These are phyloP conservation scores for Margaritifera margaritifera DNA, from an alignment of 2,888 invertebrate genomes.

Conservation along the genomic window DNA sequence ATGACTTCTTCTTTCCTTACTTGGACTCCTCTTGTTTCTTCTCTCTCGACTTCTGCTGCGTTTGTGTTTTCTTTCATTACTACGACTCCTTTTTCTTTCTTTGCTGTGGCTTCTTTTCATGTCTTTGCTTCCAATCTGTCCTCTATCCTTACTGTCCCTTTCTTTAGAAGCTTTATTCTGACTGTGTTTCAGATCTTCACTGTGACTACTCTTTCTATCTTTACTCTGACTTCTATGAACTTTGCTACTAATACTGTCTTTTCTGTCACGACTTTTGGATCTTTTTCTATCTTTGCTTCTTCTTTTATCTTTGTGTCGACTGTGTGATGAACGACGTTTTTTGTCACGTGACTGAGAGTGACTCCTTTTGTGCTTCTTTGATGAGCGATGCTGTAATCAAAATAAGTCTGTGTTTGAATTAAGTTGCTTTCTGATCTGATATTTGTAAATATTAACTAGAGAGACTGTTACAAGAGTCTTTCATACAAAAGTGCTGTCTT, in stretches of 20 bases:
- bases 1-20: constrained; percentile 22
- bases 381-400: constrained; percentile 15
- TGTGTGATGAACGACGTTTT: constrained; percentile 29
- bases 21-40: constrained; percentile 34
- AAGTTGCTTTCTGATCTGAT: too few species aligned
- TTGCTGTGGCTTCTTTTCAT: constrained; percentile 26
- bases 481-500: too few species aligned
- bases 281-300: constrained; percentile 29
- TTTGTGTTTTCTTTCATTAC: constrained; percentile 28
- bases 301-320: constrained; percentile 16
- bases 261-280: too few species aligned
- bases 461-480: too few species aligned
- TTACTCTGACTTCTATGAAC: constrained; percentile 16
- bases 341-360: constrained; percentile 40
- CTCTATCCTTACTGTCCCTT: constrained; percentile 26
- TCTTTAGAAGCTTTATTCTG: constrained; percentile 5
- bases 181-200: constrained; percentile 23
- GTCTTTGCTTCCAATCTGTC: constrained; percentile 21
- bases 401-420: too few species aligned
- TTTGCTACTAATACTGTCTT: constrained; percentile 1
- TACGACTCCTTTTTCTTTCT: constrained; percentile 29
- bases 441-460: too few species aligned
- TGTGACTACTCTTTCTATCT: constrained; percentile 30
- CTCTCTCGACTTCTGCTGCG: constrained; percentile 26
- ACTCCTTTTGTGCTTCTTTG: constrained; percentile 24